These are phyloP conservation scores for Microcebus lehilahytsara DNA, from an alignment of 2,113 vertebrate species.

Conservation along the genomic window DNA sequence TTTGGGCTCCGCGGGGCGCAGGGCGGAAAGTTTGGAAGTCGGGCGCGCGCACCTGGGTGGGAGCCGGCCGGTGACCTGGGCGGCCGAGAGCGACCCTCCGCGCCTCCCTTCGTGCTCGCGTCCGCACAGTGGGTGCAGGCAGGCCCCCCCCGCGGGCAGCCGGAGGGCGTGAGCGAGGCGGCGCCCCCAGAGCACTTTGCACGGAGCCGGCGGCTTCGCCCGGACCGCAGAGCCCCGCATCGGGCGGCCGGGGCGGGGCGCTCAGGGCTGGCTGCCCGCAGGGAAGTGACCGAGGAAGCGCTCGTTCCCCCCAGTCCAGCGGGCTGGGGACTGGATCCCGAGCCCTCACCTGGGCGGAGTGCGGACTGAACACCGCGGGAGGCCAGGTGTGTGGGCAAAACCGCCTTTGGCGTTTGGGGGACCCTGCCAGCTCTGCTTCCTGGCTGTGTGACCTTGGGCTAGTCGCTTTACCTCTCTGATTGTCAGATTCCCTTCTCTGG, in stretches of 20 bases:
- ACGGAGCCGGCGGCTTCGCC: not conserved
- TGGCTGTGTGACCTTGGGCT: constrained; percentile 61
- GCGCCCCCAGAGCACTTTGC: not conserved
- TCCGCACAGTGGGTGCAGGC: not conserved
- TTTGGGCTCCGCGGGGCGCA: too few species aligned
- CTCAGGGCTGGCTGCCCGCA: not conserved
- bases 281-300: not conserved
- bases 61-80: not conserved
- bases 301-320: accelerated
- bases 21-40: too few species aligned
- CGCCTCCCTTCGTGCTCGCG: too few species aligned
- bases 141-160: not conserved
- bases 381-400: not conserved
- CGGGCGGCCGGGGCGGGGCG: not conserved
- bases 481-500: not conserved
- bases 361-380: not conserved
- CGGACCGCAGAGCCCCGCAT: not conserved
- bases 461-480: not conserved
- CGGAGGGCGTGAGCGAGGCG: not conserved
- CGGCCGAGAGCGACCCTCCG: not conserved
- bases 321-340: not conserved
- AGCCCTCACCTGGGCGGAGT: not conserved
- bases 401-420: not conserved
- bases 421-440: not conserved
- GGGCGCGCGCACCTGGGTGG: too few species aligned